These are phyloP conservation scores for Monopis laevigella DNA, from an alignment of 2,888 invertebrate genomes.

Conservation along the genomic window DNA sequence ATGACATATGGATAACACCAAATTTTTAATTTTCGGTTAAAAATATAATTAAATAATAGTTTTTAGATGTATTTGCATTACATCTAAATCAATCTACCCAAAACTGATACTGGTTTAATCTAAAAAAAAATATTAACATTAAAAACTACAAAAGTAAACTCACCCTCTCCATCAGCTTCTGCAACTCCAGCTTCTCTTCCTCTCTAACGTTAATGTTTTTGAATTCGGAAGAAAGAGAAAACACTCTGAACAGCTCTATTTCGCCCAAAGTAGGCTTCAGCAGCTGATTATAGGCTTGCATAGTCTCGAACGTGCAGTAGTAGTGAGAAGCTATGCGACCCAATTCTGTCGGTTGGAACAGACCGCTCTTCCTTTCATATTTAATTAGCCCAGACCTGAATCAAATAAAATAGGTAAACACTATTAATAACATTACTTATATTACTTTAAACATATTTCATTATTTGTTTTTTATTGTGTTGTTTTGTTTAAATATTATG, in stretches of 20 bases:
- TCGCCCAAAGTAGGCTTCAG: slow-evolving; percentile 96
- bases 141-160: too few species aligned
- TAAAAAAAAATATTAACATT: too few species aligned
- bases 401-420: background rate
- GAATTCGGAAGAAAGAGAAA: slow-evolving; percentile 97
- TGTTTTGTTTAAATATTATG: too few species aligned
- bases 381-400: slow-evolving; percentile 89
- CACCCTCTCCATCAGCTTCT: slow-evolving; percentile 84
- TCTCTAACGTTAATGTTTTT: slow-evolving; percentile 90
- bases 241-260: slow-evolving; percentile 97
- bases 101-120: too few species aligned
- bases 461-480: too few species aligned
- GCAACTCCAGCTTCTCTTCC: slow-evolving; percentile 96
- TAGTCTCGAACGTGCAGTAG: slow-evolving; percentile 97
- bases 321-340: slow-evolving; percentile 98
- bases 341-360: slow-evolving; percentile 88
- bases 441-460: too few species aligned
- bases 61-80: too few species aligned
- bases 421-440: too few species aligned
- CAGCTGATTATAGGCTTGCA: slow-evolving; percentile 96
- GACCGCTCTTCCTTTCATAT: slow-evolving; percentile 94
- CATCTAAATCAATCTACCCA: too few species aligned
- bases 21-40: too few species aligned
- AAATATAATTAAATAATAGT: too few species aligned
- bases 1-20: too few species aligned